Conservation (phyloP, 2,113 vertebrate species). For the Naja naja region DNA sequence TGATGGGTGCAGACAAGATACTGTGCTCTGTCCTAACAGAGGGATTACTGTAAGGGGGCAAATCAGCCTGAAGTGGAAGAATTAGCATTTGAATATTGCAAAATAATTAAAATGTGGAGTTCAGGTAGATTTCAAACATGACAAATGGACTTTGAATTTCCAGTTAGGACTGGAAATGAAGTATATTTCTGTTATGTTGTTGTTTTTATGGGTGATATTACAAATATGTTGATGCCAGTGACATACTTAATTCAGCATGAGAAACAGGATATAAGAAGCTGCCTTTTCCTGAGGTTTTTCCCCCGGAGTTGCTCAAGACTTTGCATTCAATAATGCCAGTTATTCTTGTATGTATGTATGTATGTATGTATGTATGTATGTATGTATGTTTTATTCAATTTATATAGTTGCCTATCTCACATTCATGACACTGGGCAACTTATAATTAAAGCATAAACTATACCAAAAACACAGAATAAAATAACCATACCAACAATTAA, state of each 20-base stretch:
- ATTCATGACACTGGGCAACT: neutral
- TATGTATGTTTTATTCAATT: neutral
- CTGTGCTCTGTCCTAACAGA: neutral
- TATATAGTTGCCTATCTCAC: neutral
- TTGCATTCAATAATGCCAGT: neutral
- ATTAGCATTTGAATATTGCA: neutral
- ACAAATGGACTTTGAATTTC: neutral
- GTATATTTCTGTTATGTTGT: neutral
- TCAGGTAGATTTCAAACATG: neutral
- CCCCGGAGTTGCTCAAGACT: neutral
- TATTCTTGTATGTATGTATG: neutral
- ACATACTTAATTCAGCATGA: neutral
- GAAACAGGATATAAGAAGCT: neutral
- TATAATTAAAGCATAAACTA: neutral
- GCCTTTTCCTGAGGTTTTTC: neutral
- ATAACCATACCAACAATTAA: neutral
- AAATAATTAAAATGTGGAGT: neutral
- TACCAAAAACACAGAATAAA: neutral
- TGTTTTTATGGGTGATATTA: neutral
- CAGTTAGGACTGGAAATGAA: neutral
- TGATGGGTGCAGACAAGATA: neutral
- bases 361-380: too few relatives aligned
- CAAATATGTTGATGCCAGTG: neutral
- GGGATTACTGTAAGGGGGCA: neutral
- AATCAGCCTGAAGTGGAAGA: neutral